These are phyloP conservation scores for Macrostomum cliftonense DNA, from an alignment of 2,888 invertebrate species.

Conservation along the genomic window DNA sequence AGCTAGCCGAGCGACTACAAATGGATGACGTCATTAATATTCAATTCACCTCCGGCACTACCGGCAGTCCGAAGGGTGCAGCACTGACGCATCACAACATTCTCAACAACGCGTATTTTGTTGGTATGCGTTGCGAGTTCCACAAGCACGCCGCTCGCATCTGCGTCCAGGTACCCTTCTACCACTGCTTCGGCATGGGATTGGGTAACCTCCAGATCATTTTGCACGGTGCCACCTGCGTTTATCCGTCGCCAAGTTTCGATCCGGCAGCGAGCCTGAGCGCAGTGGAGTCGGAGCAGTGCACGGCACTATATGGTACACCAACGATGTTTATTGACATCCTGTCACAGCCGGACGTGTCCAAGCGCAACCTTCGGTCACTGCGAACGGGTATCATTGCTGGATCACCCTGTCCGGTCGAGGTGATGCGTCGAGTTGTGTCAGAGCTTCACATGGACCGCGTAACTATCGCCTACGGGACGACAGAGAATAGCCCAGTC, in stretches of 20 bases:
- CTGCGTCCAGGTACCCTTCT: slow-evolving; percentile 52
- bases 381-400: slow-evolving; percentile 46
- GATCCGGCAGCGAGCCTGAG: slow-evolving; percentile 47
- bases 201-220: slow-evolving; percentile 46
- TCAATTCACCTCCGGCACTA: slow-evolving; percentile 67
- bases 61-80: slow-evolving; percentile 60
- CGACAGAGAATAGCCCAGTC: slow-evolving; percentile 43
- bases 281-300: slow-evolving; percentile 50
- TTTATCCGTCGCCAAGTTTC: slow-evolving; percentile 38
- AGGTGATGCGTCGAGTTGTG: slow-evolving; percentile 37
- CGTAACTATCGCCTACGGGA: slow-evolving; percentile 21
- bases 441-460: slow-evolving; percentile 37
- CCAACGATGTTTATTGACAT: slow-evolving; percentile 71
- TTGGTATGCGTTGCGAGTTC: slow-evolving; percentile 43
- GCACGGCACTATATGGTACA: slow-evolving; percentile 54
- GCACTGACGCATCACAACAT: slow-evolving; percentile 52
- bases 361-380: slow-evolving; percentile 35
- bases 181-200: slow-evolving; percentile 60
- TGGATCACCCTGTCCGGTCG: slow-evolving; percentile 51
- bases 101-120: slow-evolving; percentile 54
- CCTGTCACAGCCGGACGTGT: slow-evolving; percentile 38
- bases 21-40: slow-evolving; percentile 55
- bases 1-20: slow-evolving; percentile 40
- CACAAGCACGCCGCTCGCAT: slow-evolving; percentile 28
- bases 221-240: slow-evolving; percentile 38